A percentile compares a stretch with the other conserved stretches of the same genome.
phyloP scores from a whole-genome alignment of 2,888 invertebrate genomes.

The Acleris sparsana region DNA sequence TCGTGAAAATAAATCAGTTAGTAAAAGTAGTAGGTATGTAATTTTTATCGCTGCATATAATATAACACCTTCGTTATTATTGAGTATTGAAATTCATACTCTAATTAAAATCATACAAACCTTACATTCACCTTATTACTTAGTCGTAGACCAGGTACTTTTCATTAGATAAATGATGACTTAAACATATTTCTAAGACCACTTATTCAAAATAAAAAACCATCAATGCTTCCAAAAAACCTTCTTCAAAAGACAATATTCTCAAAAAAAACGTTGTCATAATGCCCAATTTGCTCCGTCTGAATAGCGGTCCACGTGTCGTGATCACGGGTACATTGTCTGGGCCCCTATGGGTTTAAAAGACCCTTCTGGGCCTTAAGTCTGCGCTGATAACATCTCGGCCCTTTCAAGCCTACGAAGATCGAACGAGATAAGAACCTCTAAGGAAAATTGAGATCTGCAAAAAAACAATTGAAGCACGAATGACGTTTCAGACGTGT shows the following conservation, averaged over 20 bases:
- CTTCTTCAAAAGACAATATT: slow-evolving; percentile 39
- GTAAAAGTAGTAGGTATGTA: too few relatives aligned
- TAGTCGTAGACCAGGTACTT: too few relatives aligned
- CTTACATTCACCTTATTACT: too few relatives aligned
- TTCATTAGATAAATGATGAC: background rate
- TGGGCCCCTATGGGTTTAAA: slow-evolving; percentile 62
- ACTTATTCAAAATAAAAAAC: slow-evolving; percentile 15
- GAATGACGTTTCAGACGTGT: slow-evolving; percentile 45
- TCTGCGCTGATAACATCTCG: slow-evolving; percentile 66
- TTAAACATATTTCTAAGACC: background rate
- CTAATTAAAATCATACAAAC: too few relatives aligned
- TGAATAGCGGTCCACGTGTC: slow-evolving; percentile 67
- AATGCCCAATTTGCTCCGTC: slow-evolving; percentile 68
- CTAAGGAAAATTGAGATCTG: slow-evolving; percentile 53
- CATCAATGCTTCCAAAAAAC: slow-evolving; percentile 18
- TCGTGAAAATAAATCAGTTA: too few relatives aligned
- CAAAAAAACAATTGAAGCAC: slow-evolving; percentile 42
- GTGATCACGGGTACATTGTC: slow-evolving; percentile 59
- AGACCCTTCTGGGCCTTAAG: slow-evolving; percentile 47
- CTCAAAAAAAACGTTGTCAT: slow-evolving; percentile 48
- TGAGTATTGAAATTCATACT: too few relatives aligned
- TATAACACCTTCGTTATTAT: too few relatives aligned
- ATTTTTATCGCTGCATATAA: too few relatives aligned
- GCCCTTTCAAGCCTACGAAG: slow-evolving; percentile 47
- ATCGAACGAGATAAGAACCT: slow-evolving; percentile 38